Base-by-base conservation (phyloP, 2,888 invertebrate genomes). In the Catocala nupta region DNA sequence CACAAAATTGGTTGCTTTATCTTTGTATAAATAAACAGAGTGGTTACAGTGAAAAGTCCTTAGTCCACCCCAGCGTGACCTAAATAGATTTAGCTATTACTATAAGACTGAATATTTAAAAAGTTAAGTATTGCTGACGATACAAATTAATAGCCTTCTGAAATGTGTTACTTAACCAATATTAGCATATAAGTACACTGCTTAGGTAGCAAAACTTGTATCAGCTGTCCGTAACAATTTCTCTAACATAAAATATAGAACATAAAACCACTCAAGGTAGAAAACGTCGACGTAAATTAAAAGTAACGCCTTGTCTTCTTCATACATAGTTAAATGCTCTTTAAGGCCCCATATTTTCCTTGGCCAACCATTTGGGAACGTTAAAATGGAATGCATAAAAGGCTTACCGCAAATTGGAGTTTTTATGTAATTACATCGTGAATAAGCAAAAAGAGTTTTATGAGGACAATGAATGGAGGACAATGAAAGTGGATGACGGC, bases 301-400 rank as follows among this genome's bases (percentile, higher is more conserved):
- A 91, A 92, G 87, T 91, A 90, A 92, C 88, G 89, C 85, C 83
- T 80, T 89, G 89, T 92, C 90, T 91, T 84, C 90, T 90, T 90
- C 90, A 91, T 92, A 91, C 90, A 92, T 91, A 92, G 88, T 90
- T 92, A 92, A 92, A 92, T 87, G 85, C 87, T 92, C 84, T 90
- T 91, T 89, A 91, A 90, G 89, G 85, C 78, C 76, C 86, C 87
- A 89, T 91, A 91, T 91, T 92, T 91, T 85, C 87, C 82, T 87
- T 84, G 83, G 81, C 81, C 81, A 78, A 77, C 87, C 86, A 88
- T 91, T 89, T 87, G 83, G 87, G 84, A 86, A 82, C 86, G 84
- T 87, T 90, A 88, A 88, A 90, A 89, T 89, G 86, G 87, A 89
- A 90, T 86, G 83, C 84, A 88, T 88, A 89, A 90, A 89, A 90